phyloP scores from a whole-genome alignment of 1,140 invertebrate genomes.

The Patella vulgata region DNA sequence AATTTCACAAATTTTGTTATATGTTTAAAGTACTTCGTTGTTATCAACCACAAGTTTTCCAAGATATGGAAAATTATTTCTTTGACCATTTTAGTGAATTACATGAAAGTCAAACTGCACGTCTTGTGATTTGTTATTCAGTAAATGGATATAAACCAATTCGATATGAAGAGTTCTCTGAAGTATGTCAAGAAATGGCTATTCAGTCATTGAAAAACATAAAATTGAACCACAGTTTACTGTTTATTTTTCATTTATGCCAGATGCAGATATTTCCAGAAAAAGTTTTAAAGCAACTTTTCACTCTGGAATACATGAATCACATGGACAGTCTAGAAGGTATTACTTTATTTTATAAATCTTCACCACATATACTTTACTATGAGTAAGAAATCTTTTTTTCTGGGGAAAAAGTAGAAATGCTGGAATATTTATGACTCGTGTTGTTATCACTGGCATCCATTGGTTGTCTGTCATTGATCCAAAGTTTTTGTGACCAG shows the following conservation, averaged over 20 bases:
- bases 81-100: not conserved
- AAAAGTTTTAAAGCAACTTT: slow-evolving; percentile 14
- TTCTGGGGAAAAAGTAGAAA: too few species aligned
- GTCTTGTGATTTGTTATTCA: not conserved
- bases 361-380: too few species aligned
- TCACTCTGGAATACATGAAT: slow-evolving; percentile 32
- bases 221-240: slow-evolving; percentile 8
- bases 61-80: slow-evolving; percentile 1
- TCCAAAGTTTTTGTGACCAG: too few species aligned
- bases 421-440: too few species aligned
- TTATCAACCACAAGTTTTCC: not conserved
- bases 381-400: too few species aligned
- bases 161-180: not conserved
- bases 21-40: not conserved
- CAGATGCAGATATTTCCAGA: slow-evolving; percentile 34
- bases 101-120: not conserved
- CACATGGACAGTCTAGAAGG: slow-evolving; percentile 25
- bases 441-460: too few species aligned
- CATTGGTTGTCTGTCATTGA: too few species aligned
- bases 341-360: too few species aligned
- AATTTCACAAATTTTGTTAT: not conserved
- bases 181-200: not conserved
- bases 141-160: not conserved
- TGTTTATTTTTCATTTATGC: slow-evolving; percentile 16
- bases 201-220: not conserved